These are phyloP conservation scores for Chauna torquata DNA, from an alignment of 2,113 vertebrate genomes.

Conservation along the genomic window DNA sequence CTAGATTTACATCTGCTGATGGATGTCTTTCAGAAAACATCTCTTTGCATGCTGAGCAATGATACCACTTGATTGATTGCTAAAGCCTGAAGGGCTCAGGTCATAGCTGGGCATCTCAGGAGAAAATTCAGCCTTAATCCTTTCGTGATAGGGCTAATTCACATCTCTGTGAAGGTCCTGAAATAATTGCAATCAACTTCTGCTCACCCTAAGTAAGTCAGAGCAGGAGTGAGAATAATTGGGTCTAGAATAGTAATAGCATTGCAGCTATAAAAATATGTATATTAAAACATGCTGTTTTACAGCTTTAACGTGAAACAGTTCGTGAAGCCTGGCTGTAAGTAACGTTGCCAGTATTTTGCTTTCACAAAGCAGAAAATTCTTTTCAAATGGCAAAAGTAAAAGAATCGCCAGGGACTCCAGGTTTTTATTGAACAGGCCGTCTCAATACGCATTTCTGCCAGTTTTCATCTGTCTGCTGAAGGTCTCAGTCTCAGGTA, in stretches of 20 bases:
- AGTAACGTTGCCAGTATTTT: neutral
- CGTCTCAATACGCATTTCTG: rapidly evolving
- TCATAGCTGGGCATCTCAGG: neutral
- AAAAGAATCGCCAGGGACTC: neutral
- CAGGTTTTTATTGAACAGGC: rapidly evolving
- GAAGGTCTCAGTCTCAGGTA: neutral
- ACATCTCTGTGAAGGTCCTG: neutral
- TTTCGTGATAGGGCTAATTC: neutral
- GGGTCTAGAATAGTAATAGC: neutral
- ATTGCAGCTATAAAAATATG: neutral
- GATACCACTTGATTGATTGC: neutral
- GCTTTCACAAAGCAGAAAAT: neutral
- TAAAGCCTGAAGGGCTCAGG: neutral
- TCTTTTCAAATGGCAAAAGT: neutral
- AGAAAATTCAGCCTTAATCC: neutral
- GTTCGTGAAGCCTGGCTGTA: neutral
- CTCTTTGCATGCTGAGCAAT: neutral
- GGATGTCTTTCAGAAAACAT: neutral
- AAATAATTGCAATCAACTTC: neutral
- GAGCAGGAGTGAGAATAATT: neutral
- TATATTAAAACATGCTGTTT: neutral
- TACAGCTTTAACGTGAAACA: neutral
- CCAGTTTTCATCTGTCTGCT: neutral
- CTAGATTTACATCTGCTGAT: neutral
- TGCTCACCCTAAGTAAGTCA: neutral